phyloP scores from a whole-genome alignment of 2,113 vertebrate species.

The Sprattus sprattus region DNA sequence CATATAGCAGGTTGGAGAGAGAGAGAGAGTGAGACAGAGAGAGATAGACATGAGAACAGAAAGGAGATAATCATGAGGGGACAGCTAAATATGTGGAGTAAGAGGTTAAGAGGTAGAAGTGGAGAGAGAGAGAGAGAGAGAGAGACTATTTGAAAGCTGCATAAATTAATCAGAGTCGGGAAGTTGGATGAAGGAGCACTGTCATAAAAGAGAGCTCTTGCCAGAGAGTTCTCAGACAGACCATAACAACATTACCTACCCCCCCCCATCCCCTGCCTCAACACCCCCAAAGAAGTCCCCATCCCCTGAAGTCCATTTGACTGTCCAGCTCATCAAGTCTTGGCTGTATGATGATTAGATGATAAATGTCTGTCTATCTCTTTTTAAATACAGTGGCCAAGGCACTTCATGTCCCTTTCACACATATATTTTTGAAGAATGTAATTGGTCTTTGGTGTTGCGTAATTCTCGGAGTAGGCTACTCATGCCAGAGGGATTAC shows the following conservation, averaged over 20 bases:
- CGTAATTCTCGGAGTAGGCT: too few relatives aligned
- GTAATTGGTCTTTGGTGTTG: too few relatives aligned
- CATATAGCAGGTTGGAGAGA: slow-evolving; percentile 1
- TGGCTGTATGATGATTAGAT: neutral
- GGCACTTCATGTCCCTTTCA: neutral
- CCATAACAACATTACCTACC: neutral
- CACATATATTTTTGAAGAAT: neutral
- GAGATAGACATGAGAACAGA: neutral
- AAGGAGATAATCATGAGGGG: neutral
- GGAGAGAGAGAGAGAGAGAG: neutral
- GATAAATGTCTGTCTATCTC: slow-evolving; percentile 13
- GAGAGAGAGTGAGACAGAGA: neutral
- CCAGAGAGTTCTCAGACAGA: neutral
- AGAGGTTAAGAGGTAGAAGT: too few relatives aligned
- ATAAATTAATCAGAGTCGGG: neutral
- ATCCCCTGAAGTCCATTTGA: neutral
- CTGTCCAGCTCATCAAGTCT: neutral
- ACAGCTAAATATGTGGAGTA: neutral
- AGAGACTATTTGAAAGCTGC: slow-evolving; percentile 5
- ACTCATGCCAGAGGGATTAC: too few relatives aligned
- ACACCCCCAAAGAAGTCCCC: too few relatives aligned
- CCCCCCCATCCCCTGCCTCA: too few relatives aligned
- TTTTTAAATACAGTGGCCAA: neutral
- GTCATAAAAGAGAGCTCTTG: neutral
- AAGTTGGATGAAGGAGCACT: neutral